These are phyloP conservation scores for Zaprionus camerounensis DNA, from an alignment of 1,140 invertebrate genomes.

Conservation along the genomic window DNA sequence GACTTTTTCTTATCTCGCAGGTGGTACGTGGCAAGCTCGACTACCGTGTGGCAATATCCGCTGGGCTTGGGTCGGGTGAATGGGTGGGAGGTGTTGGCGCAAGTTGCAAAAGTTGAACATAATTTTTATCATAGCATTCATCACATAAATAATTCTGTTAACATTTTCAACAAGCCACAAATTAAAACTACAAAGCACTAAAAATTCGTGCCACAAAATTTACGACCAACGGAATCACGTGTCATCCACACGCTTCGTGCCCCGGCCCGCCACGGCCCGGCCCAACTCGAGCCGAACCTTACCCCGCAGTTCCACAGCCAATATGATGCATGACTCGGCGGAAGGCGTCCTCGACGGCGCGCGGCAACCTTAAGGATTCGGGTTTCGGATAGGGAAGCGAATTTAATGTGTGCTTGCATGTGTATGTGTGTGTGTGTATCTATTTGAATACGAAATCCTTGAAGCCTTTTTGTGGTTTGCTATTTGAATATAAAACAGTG, in stretches of 20 bases:
- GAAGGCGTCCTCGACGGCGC: slow-evolving; percentile 52
- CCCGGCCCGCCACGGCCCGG: neutral
- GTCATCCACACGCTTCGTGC: slow-evolving; percentile 76
- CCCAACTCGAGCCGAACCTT: neutral
- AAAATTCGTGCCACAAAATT: slow-evolving; percentile 70
- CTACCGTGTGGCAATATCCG: slow-evolving; percentile 68
- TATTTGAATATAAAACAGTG: slow-evolving; percentile 76
- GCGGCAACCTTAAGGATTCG: slow-evolving; percentile 47
- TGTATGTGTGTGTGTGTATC: slow-evolving; percentile 16
- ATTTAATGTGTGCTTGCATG: slow-evolving; percentile 47
- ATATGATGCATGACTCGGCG: slow-evolving; percentile 81
- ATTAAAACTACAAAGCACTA: slow-evolving; percentile 84
- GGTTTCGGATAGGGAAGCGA: slow-evolving; percentile 57
- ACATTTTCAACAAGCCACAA: slow-evolving; percentile 80
- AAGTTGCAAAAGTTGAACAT: slow-evolving; percentile 51
- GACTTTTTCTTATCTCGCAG: slow-evolving; percentile 43
- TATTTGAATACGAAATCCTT: slow-evolving; percentile 76
- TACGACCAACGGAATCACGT: slow-evolving; percentile 83
- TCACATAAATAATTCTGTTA: slow-evolving; percentile 82
- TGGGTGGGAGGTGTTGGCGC: neutral
- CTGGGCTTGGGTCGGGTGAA: neutral
- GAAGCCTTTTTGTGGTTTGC: slow-evolving; percentile 58
- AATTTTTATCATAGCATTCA: slow-evolving; percentile 62
- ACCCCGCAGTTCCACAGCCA: slow-evolving; percentile 52
- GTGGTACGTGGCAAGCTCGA: slow-evolving; percentile 28